These are phyloP conservation scores for Thalassarche chlororhynchos DNA, from an alignment of 2,113 vertebrate genomes.

Conservation along the genomic window DNA sequence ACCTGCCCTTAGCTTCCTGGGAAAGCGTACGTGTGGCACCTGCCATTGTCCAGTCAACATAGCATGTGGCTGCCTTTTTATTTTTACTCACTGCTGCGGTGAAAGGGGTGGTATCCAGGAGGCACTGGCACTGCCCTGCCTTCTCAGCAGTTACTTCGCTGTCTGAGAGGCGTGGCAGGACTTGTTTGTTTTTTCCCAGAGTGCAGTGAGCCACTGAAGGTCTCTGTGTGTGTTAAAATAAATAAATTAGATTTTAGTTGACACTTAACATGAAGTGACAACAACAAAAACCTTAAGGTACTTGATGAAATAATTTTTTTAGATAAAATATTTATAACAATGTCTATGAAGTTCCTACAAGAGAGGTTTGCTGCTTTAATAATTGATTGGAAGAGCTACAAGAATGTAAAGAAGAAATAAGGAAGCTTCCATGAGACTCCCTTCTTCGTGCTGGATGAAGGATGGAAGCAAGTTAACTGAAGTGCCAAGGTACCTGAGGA, in stretches of 20 bases:
- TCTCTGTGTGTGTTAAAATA: slow-evolving; percentile 29
- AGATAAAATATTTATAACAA: slow-evolving; percentile 62
- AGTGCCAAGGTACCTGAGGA: background rate
- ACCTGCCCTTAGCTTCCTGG: background rate
- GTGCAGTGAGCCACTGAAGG: background rate
- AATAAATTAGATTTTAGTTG: slow-evolving; percentile 60
- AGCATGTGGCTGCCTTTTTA: background rate
- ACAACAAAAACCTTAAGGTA: slow-evolving; percentile 38
- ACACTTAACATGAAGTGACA: slow-evolving; percentile 53
- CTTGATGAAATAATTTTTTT: slow-evolving; percentile 61
- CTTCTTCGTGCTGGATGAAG: background rate
- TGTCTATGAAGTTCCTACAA: slow-evolving; percentile 27
- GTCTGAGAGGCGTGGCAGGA: background rate
- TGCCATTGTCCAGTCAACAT: background rate
- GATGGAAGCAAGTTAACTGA: background rate
- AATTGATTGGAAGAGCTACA: slow-evolving; percentile 22
- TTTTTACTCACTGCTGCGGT: background rate
- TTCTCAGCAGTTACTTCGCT: background rate
- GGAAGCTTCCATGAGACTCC: background rate
- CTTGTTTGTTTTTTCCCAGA: background rate
- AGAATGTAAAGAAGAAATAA: background rate
- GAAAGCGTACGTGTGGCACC: background rate
- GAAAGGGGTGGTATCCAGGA: background rate
- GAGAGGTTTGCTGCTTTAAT: slow-evolving; percentile 57
- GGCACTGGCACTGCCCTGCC: background rate